These are phyloP conservation scores for Tretioscincus oriximinensis DNA, from an alignment of 2,113 vertebrate genomes.

Conservation along the genomic window DNA sequence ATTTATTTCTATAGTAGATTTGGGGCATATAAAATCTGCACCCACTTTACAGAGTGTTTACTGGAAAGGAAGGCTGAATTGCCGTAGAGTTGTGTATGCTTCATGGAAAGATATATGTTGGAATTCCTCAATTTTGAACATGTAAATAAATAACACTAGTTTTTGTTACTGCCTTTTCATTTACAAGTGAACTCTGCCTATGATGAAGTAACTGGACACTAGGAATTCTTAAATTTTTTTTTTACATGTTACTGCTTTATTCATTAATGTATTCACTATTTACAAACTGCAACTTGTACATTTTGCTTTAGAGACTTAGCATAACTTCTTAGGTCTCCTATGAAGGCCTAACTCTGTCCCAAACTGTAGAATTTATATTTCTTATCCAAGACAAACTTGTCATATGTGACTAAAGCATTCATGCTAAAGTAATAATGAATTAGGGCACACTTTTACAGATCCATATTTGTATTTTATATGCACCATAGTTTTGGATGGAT, in stretches of 20 bases:
- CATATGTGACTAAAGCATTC: neutral
- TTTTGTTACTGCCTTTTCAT: neutral
- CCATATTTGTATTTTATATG: neutral
- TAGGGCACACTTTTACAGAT: neutral
- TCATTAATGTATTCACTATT: neutral
- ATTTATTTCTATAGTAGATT: constrained; percentile 1
- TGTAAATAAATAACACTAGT: neutral
- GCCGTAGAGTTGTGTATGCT: constrained; percentile 8
- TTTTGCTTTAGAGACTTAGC: neutral
- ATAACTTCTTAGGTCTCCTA: neutral
- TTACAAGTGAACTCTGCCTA: neutral
- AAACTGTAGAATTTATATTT: neutral
- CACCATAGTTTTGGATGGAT: neutral
- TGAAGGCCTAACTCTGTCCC: neutral
- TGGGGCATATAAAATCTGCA: neutral
- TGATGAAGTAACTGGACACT: neutral
- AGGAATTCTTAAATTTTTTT: no score
- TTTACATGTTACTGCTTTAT: neutral
- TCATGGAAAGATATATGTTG: no score
- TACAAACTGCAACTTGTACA: neutral
- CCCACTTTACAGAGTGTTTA: neutral
- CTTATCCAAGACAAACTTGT: neutral
- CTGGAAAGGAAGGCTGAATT: constrained; percentile 44
- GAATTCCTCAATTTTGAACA: neutral
- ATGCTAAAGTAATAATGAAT: neutral